Percentiles rank a stretch among this genome's conserved stretches.
Evolutionary conservation across 2,797 vertebrate species (phyloP).

Genomic region (Lutjanus campechanus): DNA sequence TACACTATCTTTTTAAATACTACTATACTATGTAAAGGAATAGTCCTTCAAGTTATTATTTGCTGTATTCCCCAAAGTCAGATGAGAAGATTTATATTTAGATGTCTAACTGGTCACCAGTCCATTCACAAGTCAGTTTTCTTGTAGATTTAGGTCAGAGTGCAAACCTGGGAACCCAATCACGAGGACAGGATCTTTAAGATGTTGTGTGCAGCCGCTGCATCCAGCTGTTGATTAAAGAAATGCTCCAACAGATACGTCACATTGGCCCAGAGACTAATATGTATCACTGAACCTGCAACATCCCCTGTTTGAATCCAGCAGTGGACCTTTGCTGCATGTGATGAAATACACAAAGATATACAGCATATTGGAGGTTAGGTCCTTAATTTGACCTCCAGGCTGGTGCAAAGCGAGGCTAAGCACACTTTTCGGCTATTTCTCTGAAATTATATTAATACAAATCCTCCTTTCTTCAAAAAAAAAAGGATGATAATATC

Average conservation of each 20-base stretch:
- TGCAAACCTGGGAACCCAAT: background rate
- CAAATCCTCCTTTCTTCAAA: too few relatives aligned
- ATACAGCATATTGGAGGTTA: background rate
- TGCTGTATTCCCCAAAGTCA: background rate
- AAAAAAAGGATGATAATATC: too few relatives aligned
- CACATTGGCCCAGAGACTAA: background rate
- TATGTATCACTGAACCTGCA: background rate
- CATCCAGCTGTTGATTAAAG: slow-evolving; percentile 14
- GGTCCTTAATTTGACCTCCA: background rate
- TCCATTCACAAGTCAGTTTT: background rate
- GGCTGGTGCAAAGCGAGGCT: background rate
- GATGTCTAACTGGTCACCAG: background rate
- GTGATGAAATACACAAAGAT: background rate
- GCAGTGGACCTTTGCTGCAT: too few relatives aligned
- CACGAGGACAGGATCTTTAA: background rate
- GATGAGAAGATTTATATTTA: background rate
- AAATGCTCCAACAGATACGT: background rate
- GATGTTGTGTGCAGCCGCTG: background rate
- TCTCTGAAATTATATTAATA: background rate
- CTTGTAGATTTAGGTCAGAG: background rate
- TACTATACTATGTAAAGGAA: background rate
- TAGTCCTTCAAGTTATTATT: background rate
- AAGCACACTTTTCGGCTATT: background rate
- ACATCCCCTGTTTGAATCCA: background rate
- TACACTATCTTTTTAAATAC: background rate